Evolutionary conservation across 1,140 invertebrate species (phyloP).

Genomic region (Caenorhabditis latens): DNA sequence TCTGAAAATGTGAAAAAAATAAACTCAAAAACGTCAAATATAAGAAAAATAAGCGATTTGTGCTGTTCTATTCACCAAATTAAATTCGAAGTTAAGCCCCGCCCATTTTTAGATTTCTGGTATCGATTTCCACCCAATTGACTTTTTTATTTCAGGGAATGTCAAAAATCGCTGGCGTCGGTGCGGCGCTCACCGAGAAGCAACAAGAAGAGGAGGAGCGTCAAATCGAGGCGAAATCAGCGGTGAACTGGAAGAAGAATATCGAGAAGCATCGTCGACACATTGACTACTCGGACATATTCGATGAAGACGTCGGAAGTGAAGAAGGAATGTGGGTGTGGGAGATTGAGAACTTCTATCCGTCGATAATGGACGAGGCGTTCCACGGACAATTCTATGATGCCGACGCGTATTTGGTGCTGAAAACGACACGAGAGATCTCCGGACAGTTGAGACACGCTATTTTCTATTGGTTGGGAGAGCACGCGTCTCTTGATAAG

Average conservation of each 20-base stretch:
- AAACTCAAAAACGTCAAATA: too few species aligned
- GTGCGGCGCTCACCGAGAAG: conserved; percentile 57
- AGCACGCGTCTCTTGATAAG: conserved; percentile 94
- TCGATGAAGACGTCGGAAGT: conserved; percentile 96
- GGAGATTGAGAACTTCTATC: conserved; percentile 95
- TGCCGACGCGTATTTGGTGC: conserved; percentile 97
- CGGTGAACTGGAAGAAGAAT: conserved; percentile 72
- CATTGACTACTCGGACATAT: conserved; percentile 98
- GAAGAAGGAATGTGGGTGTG: conserved; percentile 80
- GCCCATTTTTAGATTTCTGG: not conserved
- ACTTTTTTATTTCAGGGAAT: conserved; percentile 74
- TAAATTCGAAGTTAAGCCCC: too few species aligned
- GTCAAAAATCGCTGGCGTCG: conserved; percentile 74
- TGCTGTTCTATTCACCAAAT: too few species aligned
- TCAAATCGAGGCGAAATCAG: conserved; percentile 57
- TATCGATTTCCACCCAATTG: too few species aligned
- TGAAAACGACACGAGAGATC: conserved; percentile 90
- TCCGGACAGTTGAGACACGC: conserved; percentile 89
- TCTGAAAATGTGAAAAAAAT: too few species aligned
- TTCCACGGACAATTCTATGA: conserved; percentile 96
- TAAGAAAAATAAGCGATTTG: too few species aligned
- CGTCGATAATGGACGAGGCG: conserved; percentile 85
- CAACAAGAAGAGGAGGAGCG: conserved; percentile 65
- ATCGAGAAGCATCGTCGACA: conserved; percentile 82
- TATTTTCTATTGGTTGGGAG: conserved; percentile 99